Percentiles rank a stretch among this genome's conserved stretches.
Evolutionary conservation across 2,888 invertebrate genomes (phyloP).

Genomic region (Blera fallax): DNA sequence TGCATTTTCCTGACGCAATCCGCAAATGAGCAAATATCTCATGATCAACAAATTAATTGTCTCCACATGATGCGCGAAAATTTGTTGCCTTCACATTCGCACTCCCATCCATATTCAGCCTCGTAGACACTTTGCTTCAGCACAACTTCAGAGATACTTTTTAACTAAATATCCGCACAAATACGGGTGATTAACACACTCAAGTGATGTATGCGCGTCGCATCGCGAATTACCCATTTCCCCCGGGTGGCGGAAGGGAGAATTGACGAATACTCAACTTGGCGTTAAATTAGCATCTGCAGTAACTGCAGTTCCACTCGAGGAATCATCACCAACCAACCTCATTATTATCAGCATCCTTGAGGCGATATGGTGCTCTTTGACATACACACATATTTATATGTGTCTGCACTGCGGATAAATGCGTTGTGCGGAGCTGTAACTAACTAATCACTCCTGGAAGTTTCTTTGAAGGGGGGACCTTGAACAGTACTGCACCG

Average conservation of each 20-base stretch:
- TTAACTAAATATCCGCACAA: constrained; percentile 21
- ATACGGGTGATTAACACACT: constrained; percentile 50
- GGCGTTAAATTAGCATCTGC: constrained; percentile 71
- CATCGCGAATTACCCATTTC: constrained; percentile 39
- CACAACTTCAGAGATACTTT: constrained; percentile 9
- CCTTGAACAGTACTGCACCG: constrained; percentile 56
- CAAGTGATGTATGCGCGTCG: constrained; percentile 31
- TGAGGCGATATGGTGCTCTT: constrained; percentile 34
- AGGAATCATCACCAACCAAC: constrained; percentile 64
- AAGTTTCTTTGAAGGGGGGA: not conserved
- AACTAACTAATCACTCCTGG: constrained; percentile 51
- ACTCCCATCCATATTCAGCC: not conserved
- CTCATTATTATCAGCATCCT: constrained; percentile 66
- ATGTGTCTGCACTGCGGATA: constrained; percentile 25
- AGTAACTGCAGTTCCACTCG: constrained; percentile 67
- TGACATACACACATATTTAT: constrained; percentile 3
- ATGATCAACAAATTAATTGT: constrained; percentile 66
- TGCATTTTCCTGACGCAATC: constrained; percentile 17
- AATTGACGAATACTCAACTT: constrained; percentile 54
- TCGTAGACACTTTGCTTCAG: constrained; percentile 8
- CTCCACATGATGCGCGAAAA: constrained; percentile 49
- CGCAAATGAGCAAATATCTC: constrained; percentile 56
- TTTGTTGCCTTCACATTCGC: not conserved
- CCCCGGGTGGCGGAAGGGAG: not conserved
- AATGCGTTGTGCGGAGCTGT: constrained; percentile 36